Conservation (phyloP, 2,888 invertebrate genomes). For the Apamea monoglypha region DNA sequence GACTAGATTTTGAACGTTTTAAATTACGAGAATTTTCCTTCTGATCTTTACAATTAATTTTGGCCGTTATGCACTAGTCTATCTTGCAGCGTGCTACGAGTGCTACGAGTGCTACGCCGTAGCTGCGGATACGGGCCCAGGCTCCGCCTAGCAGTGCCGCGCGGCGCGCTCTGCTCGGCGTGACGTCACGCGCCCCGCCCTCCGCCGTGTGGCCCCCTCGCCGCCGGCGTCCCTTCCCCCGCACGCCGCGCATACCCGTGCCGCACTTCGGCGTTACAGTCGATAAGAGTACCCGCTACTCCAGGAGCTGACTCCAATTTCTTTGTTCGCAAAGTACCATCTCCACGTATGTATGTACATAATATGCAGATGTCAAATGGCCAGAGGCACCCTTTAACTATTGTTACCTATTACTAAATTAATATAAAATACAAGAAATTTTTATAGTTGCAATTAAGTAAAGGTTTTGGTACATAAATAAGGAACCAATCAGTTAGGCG, state of each 20-base stretch:
- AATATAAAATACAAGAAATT: neutral
- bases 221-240: conserved; percentile 14
- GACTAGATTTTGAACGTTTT: too few species aligned
- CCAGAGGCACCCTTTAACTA: neutral
- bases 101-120: conserved; percentile 15
- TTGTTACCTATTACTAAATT: neutral
- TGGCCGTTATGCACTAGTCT: too few species aligned
- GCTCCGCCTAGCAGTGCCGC: conserved; percentile 20
- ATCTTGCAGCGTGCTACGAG: neutral
- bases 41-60: too few species aligned
- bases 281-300: conserved; percentile 66
- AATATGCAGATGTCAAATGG: neutral
- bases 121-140: neutral
- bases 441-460: neutral
- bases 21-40: too few species aligned
- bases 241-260: conserved; percentile 11
- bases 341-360: neutral
- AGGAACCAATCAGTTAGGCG: neutral
- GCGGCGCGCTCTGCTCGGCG: conserved; percentile 16
- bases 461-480: neutral
- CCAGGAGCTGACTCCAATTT: conserved; percentile 47
- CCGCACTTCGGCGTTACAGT: conserved; percentile 63
- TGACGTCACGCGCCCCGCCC: conserved; percentile 62
- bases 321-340: neutral
- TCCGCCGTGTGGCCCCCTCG: conserved; percentile 27